Evolutionary conservation across 2,888 invertebrate species (phyloP).

Genomic region (Thymelicus acteon): DNA sequence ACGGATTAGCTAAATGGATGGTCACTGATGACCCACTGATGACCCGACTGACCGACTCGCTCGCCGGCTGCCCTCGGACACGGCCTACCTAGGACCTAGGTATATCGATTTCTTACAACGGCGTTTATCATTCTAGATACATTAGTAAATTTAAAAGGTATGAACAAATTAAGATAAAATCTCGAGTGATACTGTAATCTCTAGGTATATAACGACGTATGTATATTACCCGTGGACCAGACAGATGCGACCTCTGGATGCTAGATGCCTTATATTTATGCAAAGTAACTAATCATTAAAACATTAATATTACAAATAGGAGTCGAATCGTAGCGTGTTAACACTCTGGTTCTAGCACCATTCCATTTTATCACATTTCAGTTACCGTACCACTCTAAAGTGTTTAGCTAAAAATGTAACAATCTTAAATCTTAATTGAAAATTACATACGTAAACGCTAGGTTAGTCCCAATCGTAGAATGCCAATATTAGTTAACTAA

Average conservation of each 20-base stretch:
- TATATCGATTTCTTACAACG: conserved; percentile 72
- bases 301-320: conserved; percentile 81
- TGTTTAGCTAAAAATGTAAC: conserved; percentile 85
- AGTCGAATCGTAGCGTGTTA: conserved; percentile 85
- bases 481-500: conserved; percentile 84
- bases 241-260: conserved; percentile 79
- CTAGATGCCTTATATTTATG: conserved; percentile 81
- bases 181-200: conserved; percentile 85
- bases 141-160: conserved; percentile 79
- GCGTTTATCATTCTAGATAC: conserved; percentile 74
- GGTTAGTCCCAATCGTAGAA: conserved; percentile 86
- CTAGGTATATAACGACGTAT: conserved; percentile 65
- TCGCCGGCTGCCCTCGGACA: conserved; percentile 49
- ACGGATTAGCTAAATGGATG: conserved; percentile 65
- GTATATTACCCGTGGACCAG: conserved; percentile 66
- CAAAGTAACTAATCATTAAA: conserved; percentile 81
- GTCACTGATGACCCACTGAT: conserved; percentile 43
- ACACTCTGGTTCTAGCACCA: conserved; percentile 86
- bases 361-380: conserved; percentile 86
- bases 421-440: conserved; percentile 84
- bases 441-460: conserved; percentile 84
- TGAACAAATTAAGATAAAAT: conserved; percentile 73
- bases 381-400: conserved; percentile 86
- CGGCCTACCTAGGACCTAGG: conserved; percentile 76
- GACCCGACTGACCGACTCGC: conserved; percentile 1